phyloP scores from a whole-genome alignment of 2,113 vertebrate species.

The Otus sunia region DNA sequence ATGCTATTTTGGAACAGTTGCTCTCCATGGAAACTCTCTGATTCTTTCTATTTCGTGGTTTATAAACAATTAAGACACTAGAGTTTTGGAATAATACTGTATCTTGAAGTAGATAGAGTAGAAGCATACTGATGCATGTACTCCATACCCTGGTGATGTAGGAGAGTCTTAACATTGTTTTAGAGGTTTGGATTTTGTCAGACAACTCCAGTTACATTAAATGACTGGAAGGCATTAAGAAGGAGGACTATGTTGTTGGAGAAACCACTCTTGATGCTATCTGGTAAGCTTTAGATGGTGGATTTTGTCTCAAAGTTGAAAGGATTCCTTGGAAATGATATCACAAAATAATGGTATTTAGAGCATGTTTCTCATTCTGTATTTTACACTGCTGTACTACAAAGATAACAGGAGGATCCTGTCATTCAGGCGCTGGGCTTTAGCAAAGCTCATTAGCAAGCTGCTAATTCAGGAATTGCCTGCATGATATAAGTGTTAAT shows the following conservation, averaged over 20 bases:
- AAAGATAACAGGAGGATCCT: not conserved
- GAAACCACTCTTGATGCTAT: not conserved
- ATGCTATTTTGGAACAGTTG: not conserved
- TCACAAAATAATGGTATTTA: not conserved
- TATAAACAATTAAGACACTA: not conserved
- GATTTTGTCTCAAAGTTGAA: not conserved
- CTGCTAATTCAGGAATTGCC: not conserved
- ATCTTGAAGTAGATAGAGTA: not conserved
- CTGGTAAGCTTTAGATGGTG: not conserved
- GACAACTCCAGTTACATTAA: not conserved
- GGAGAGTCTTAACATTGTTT: not conserved
- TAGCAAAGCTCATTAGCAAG: not conserved
- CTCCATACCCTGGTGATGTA: not conserved
- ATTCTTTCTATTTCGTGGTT: not conserved
- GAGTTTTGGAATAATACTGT: not conserved
- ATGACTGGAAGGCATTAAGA: not conserved
- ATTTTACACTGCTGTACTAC: not conserved
- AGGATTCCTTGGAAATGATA: not conserved
- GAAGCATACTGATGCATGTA: not conserved
- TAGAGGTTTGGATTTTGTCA: not conserved
- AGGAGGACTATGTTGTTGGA: not conserved
- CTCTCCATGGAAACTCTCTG: not conserved
- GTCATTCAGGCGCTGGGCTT: not conserved
- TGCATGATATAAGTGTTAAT: not conserved
- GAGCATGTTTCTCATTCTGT: not conserved